A percentile compares a stretch with the other conserved stretches of the same genome.
Conservation (phyloP, 2,113 vertebrate species). For the Oryzias celebensis region DNA sequence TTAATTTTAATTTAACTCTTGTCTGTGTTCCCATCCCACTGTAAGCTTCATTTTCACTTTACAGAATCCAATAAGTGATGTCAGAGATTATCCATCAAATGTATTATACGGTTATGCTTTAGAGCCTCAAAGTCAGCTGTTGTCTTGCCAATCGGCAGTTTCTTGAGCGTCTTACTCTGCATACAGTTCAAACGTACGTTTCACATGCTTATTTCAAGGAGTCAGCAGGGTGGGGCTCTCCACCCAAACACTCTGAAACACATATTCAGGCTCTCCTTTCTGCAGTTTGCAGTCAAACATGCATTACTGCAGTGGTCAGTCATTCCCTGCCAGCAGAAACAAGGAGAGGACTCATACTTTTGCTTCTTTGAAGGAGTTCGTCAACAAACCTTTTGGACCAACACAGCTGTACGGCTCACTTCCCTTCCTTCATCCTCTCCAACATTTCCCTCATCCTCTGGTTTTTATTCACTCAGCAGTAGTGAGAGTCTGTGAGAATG, state of each 20-base stretch:
- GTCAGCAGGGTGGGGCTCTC: conserved; percentile 46
- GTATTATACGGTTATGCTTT: too few relatives aligned
- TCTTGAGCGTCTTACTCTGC: conserved; percentile 8
- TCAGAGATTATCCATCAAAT: too few relatives aligned
- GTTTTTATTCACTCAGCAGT: not conserved
- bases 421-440: conserved; percentile 12
- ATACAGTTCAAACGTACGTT: conserved; percentile 30
- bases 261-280: not conserved
- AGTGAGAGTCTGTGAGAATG: conserved; percentile 28
- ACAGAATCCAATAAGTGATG: too few relatives aligned
- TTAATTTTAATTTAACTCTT: too few relatives aligned
- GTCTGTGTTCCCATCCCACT: too few relatives aligned
- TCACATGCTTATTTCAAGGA: conserved; percentile 53
- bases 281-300: conserved; percentile 3
- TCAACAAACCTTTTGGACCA: conserved; percentile 32
- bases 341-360: conserved; percentile 28
- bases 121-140: too few relatives aligned
- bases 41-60: too few relatives aligned
- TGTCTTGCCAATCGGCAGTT: not conserved
- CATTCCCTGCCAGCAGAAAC: conserved; percentile 16
- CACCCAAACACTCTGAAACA: conserved; percentile 16
- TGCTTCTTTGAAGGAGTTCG: not conserved
- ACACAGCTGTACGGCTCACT: conserved; percentile 4
- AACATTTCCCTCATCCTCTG: not conserved
- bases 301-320: conserved; percentile 16